phyloP scores from a whole-genome alignment of 1,140 invertebrate species.

The Magallana ariakensis region DNA sequence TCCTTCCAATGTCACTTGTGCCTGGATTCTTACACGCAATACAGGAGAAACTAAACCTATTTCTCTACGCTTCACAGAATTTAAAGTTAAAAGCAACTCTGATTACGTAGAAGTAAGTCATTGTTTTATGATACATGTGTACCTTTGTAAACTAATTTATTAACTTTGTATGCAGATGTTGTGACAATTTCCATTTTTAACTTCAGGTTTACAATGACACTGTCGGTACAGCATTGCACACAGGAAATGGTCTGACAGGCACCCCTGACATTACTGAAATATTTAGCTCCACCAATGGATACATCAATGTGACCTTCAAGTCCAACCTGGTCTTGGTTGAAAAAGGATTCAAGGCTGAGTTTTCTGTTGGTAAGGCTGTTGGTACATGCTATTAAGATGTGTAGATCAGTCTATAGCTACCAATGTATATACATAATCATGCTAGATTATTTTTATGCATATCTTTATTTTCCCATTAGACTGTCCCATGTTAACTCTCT shows the following conservation, averaged over 20 bases:
- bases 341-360: conserved; percentile 32
- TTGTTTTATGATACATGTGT: too few species aligned
- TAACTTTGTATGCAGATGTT: too few species aligned
- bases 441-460: too few species aligned
- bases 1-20: conserved; percentile 40
- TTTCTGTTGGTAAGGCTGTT: conserved; percentile 38
- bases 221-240: conserved; percentile 12
- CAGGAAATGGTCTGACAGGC: conserved; percentile 25
- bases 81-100: not conserved
- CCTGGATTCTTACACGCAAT: conserved; percentile 22
- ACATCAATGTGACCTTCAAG: conserved; percentile 25
- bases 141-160: too few species aligned
- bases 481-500: not conserved
- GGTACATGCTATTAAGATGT: too few species aligned
- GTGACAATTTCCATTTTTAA: not conserved
- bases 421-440: too few species aligned
- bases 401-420: too few species aligned
- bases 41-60: conserved; percentile 31
- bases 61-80: conserved; percentile 32
- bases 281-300: not conserved
- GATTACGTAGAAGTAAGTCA: conserved; percentile 24
- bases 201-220: conserved; percentile 17
- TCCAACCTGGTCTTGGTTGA: conserved; percentile 29
- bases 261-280: not conserved
- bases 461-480: not conserved